Evolutionary conservation across 2,797 vertebrate genomes (phyloP).

Genomic region (Choloepus didactylus): DNA sequence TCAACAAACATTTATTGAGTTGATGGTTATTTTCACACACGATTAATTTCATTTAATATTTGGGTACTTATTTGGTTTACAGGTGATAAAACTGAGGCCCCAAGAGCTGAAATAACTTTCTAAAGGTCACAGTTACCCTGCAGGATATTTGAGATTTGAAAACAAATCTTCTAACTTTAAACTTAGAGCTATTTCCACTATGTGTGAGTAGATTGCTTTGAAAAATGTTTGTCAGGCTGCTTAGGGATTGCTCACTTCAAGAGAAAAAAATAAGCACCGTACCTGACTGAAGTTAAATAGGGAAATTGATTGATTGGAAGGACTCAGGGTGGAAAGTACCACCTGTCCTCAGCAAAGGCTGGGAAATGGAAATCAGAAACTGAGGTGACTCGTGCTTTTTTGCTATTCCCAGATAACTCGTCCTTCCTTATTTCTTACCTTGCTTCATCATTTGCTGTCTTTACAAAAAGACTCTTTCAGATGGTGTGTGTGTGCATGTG

Average conservation of each 20-base stretch:
- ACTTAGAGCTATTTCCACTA: neutral
- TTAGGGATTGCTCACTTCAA: constrained; percentile 16
- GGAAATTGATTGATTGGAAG: neutral
- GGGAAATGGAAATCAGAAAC: neutral
- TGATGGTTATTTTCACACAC: constrained; percentile 38
- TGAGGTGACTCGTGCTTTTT: neutral
- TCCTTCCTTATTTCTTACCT: neutral
- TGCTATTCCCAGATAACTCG: neutral
- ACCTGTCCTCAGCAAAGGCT: neutral
- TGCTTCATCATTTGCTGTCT: neutral
- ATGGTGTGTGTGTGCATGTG: neutral
- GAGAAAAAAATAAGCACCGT: neutral
- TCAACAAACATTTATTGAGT: neutral
- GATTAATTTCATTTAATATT: neutral
- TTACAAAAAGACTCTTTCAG: neutral
- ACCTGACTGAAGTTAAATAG: constrained; percentile 2
- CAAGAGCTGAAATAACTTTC: neutral
- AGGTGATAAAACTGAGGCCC: neutral
- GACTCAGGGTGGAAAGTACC: neutral
- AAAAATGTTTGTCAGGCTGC: neutral
- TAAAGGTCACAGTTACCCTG: neutral
- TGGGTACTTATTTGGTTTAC: neutral
- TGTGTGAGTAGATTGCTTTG: constrained; percentile 2
- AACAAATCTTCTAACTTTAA: neutral
- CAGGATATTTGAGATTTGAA: neutral